Conservation (phyloP, 2,113 vertebrate species). For the Hemiprocne comata region DNA sequence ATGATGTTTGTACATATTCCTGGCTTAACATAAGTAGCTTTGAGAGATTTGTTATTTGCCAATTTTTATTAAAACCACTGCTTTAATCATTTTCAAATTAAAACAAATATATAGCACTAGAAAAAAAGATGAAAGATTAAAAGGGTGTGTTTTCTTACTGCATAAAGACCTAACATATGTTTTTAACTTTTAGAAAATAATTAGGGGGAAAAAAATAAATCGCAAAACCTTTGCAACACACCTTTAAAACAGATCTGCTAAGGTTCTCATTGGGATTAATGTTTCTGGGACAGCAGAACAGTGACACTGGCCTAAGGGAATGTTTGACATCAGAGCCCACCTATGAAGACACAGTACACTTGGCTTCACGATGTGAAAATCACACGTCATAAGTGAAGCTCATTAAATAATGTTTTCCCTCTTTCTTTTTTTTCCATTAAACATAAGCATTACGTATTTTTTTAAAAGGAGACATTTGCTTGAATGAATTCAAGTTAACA, state of each 20-base stretch:
- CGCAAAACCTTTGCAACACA: fast-evolving
- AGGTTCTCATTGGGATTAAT: background rate
- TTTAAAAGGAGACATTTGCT: background rate
- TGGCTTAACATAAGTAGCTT: background rate
- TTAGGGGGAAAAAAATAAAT: background rate
- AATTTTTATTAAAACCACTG: background rate
- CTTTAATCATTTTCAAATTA: background rate
- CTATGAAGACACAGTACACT: background rate
- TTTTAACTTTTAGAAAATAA: background rate
- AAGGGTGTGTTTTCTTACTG: background rate
- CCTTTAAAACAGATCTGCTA: background rate
- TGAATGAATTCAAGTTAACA: background rate
- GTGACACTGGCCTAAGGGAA: background rate
- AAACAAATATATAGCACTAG: background rate
- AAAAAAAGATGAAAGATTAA: background rate
- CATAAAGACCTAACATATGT: background rate
- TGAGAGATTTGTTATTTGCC: background rate
- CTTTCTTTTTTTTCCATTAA: background rate
- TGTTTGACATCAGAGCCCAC: background rate
- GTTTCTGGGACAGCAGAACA: background rate
- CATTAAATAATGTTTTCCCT: background rate
- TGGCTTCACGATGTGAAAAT: background rate
- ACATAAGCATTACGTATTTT: background rate
- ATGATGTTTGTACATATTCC: background rate
- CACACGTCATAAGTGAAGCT: background rate